Evolutionary conservation across 2,113 vertebrate species (phyloP), one percentile per base, ranked within the genome.

Genomic region (Rhinolophus sinicus): DNA sequence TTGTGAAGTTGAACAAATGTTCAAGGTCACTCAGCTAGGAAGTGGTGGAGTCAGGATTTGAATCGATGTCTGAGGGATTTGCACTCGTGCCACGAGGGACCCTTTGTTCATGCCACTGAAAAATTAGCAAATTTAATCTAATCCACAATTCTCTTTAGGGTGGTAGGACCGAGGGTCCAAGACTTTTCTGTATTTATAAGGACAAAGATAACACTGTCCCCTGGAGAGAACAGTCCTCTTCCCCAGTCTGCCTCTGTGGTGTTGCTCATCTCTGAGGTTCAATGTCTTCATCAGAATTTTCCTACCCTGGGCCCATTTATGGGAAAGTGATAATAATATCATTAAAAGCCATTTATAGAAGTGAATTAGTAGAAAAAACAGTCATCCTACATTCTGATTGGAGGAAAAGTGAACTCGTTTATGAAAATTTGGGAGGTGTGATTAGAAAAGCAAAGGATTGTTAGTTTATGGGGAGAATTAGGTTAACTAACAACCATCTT

Each of bases 381-480:
- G 40, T 38, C 44, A 85, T 67, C 28, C 52, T 72, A 40, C 77
- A 76, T 88, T 86, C 58, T 94, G 62, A 88, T 90, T 95, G 95
- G 78, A 93, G 84, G 62, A 92, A 97, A 95, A 89, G 54, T 35
- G 44, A 28, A 81, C 80, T 65, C 76, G 90, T 88, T 93, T 96
- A 97, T 96, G 92, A 91, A 93, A 96, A 96, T 94, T 95, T 85
- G 30, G 52, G 69, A 88, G 85, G 19, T 56, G 83, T 35, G 67
- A 92, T 94, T 82, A 88, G 78, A 47, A 93, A 82, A 96, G 93
- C 81, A 94, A 91, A 97, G 82, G 77, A 81, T 84, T 93, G 90
- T 96, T 96, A 96, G 96, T 97, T 98, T 96, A 96, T 14, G 28
- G 93, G 95, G 88, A 94, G 90, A 98, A 96, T 97, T 97, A 96